A percentile compares a stretch with the other conserved stretches of the same genome.
Conservation (phyloP, 2,797 vertebrate species). For the Crypturellus tataupa region DNA sequence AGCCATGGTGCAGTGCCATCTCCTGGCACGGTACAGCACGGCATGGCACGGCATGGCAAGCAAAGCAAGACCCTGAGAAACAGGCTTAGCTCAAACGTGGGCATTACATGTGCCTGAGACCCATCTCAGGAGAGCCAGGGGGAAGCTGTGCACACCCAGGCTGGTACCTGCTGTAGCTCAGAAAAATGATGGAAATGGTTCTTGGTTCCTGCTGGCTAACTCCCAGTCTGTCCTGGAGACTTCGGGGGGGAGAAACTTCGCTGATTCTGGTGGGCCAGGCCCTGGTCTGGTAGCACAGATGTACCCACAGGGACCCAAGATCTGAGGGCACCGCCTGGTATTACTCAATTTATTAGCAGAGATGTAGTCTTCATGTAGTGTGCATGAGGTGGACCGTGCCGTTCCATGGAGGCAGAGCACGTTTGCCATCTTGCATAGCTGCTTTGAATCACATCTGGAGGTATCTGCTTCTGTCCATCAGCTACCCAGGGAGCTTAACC, state of each 20-base stretch:
- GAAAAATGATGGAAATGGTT: fast-evolving
- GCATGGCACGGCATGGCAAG: not conserved
- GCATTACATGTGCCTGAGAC: not conserved
- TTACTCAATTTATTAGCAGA: not conserved
- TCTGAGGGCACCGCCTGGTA: not conserved
- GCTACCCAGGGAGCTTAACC: not conserved
- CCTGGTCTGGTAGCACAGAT: not conserved
- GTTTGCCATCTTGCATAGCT: not conserved
- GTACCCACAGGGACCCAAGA: not conserved
- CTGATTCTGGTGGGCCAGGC: not conserved
- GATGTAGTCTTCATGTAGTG: fast-evolving
- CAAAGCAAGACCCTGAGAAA: not conserved
- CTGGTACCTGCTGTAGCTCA: not conserved
- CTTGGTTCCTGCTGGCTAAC: not conserved
- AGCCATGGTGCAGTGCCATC: slow-evolving; percentile 63
- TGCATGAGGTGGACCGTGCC: not conserved
- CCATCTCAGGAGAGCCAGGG: not conserved
- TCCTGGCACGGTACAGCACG: not conserved
- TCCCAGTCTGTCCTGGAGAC: not conserved
- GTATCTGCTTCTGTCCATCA: not conserved
- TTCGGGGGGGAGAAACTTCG: not conserved
- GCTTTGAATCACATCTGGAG: not conserved
- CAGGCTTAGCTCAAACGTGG: fast-evolving
- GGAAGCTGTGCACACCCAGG: not conserved
- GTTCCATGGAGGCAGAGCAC: not conserved